Base-by-base conservation (phyloP, 2,797 vertebrate species). In the Falco peregrinus region DNA sequence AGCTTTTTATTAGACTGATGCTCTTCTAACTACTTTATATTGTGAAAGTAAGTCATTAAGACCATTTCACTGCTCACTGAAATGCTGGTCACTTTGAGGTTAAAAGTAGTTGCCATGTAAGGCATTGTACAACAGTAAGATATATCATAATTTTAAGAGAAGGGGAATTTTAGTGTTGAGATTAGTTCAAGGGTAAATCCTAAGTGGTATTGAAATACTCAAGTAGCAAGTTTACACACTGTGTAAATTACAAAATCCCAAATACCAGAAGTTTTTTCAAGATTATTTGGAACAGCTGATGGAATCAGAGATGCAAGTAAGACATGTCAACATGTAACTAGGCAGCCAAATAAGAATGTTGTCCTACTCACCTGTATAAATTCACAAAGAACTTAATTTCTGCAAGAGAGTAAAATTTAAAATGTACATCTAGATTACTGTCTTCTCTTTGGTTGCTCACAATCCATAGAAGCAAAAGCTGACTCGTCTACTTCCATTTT, bases 131-230 rank as follows among this genome's bases (percentile, higher is more conserved):
- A 96, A 39, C 41, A 92, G 37, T 64, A 77, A 96, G 45, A 91
- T 95, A 89, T 87, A 77, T 45, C 84, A 94, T 73, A 18, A 76
- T 79, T 61, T 92, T 61, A 92, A 95, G 70, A 48, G 31, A 87
- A 54, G 14, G 28, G 26, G 39, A 29, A 56, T 54, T 84, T 89
- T 26, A 70, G 26, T n/a, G 48, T 2, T 48, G 35, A 80, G 81
- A 69, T 77, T 6, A 64, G 11, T 31, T 64, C 47, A 63, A 13
- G 54, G n/a, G 18, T 53, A 70, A 89, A 21, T 33, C 31, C 5
- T 31, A 53, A 56, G 13, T 5, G 10, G 22, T 63, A 14, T 45
- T 31, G 79, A 91, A 91, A 77, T 47, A 59, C 48, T 64, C 74
- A 29, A 70, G 43, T 11, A 87, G 56, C 26, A 77, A 84, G 63